A percentile compares a stretch with the other conserved stretches of the same genome.
phyloP scores from a whole-genome alignment of 2,797 vertebrate species.

The Apogon hyalosoma region DNA sequence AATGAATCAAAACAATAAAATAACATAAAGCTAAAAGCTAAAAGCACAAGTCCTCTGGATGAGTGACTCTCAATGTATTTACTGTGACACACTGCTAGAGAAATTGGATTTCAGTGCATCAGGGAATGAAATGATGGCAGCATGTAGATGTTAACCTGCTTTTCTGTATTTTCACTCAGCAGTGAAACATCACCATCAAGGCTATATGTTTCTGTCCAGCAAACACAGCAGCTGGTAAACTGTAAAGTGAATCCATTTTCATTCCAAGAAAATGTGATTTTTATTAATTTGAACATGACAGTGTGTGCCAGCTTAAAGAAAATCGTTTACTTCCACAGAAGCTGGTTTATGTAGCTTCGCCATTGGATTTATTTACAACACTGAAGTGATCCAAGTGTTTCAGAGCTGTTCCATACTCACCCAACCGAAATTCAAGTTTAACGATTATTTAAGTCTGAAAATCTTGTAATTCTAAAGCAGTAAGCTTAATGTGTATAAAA shows the following conservation, averaged over 20 bases:
- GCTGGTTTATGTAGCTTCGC: no score
- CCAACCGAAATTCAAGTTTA: no score
- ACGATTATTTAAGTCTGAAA: no score
- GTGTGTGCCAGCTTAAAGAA: no score
- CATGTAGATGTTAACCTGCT: slow-evolving; percentile 46
- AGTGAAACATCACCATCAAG: slow-evolving; percentile 1
- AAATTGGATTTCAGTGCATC: slow-evolving; percentile 49
- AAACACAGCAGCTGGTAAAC: slow-evolving; percentile 30
- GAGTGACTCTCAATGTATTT: slow-evolving; percentile 35
- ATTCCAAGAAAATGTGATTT: neutral
- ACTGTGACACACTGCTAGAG: slow-evolving; percentile 28
- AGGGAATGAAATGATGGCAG: slow-evolving; percentile 45
- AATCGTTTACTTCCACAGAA: no score
- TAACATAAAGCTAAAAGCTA: slow-evolving; percentile 6
- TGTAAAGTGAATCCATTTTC: slow-evolving; percentile 5
- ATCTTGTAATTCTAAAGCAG: no score
- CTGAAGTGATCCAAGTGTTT: no score
- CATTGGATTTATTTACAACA: no score
- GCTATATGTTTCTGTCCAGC: slow-evolving; percentile 10
- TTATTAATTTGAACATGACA: no score
- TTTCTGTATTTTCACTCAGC: slow-evolving; percentile 34
- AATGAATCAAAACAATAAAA: slow-evolving; percentile 20
- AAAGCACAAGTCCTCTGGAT: slow-evolving; percentile 21
- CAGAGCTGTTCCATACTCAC: no score
- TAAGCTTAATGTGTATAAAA: no score